A percentile compares a stretch with the other conserved stretches of the same genome.
Evolutionary conservation across 2,888 invertebrate genomes (phyloP).

Genomic region (Campaea margaritaria): DNA sequence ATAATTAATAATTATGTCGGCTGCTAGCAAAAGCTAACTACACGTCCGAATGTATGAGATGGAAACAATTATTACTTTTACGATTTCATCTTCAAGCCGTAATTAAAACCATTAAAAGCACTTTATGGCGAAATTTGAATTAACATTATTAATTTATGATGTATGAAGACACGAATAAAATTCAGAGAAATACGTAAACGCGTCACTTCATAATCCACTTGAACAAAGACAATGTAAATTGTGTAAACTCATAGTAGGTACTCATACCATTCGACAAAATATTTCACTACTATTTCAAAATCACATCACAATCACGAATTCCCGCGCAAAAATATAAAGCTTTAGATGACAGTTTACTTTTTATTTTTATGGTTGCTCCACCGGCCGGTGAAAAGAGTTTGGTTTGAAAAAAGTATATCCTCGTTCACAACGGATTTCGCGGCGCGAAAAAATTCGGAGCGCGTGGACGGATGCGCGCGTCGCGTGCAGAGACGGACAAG

Average conservation of each 20-base stretch:
- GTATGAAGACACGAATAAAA: constrained; percentile 22
- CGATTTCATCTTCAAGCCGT: constrained; percentile 29
- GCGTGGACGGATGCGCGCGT: constrained; percentile 73
- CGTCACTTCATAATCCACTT: constrained; percentile 57
- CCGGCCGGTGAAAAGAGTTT: constrained; percentile 41
- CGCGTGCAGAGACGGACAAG: constrained; percentile 70
- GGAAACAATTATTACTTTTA: constrained; percentile 24
- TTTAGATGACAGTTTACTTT: constrained; percentile 41
- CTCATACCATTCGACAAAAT: constrained; percentile 59
- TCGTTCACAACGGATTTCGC: constrained; percentile 58
- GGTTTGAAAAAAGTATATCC: constrained; percentile 35
- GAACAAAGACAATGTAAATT: constrained; percentile 61
- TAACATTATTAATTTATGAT: constrained; percentile 28
- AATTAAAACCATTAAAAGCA: constrained; percentile 31
- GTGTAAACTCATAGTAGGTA: too few relatives aligned
- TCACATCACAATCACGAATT: constrained; percentile 54
- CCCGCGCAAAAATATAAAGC: constrained; percentile 36
- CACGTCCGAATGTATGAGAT: constrained; percentile 16
- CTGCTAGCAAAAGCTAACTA: constrained; percentile 4
- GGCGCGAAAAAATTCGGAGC: constrained; percentile 70
- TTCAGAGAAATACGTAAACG: constrained; percentile 43
- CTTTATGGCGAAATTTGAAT: constrained; percentile 22
- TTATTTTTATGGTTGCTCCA: constrained; percentile 25
- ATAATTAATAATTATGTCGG: constrained; percentile 1
- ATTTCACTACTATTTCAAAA: constrained; percentile 37